Conservation (phyloP, 2,888 invertebrate species). For the Epirrhoe alternata region DNA sequence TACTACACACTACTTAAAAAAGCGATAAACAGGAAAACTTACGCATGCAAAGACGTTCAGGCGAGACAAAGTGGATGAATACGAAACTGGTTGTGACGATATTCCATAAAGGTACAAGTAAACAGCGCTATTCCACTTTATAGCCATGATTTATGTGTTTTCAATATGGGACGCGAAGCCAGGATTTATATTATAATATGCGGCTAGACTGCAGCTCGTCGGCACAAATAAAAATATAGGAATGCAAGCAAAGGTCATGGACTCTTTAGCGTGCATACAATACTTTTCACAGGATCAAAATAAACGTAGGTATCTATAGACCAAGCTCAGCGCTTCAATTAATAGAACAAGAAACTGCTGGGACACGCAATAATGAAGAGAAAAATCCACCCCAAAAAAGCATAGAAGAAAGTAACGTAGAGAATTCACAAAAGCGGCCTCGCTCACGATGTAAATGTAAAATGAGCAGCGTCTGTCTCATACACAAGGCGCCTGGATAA, state of each 20-base stretch:
- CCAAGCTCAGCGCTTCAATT: slow-evolving; percentile 35
- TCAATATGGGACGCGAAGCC: slow-evolving; percentile 42
- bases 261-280: slow-evolving; percentile 46
- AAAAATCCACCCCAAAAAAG: slow-evolving; percentile 36
- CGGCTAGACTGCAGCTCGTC: slow-evolving; percentile 25
- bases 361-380: slow-evolving; percentile 24
- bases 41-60: slow-evolving; percentile 34
- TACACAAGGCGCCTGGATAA: slow-evolving; percentile 31
- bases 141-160: slow-evolving; percentile 44
- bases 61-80: slow-evolving; percentile 46
- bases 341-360: slow-evolving; percentile 31
- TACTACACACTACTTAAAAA: slow-evolving; percentile 3
- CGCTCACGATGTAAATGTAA: slow-evolving; percentile 41
- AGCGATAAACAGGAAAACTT: slow-evolving; percentile 43
- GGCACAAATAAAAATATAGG: slow-evolving; percentile 43
- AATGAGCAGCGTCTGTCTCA: slow-evolving; percentile 41
- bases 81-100: slow-evolving; percentile 46
- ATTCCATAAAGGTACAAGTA: slow-evolving; percentile 44
- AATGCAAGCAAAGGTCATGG: slow-evolving; percentile 36
- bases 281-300: slow-evolving; percentile 35
- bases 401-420: slow-evolving; percentile 34
- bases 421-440: slow-evolving; percentile 40
- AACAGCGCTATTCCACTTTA: slow-evolving; percentile 49
- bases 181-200: slow-evolving; percentile 45
- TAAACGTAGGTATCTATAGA: slow-evolving; percentile 32